Conservation (phyloP, 1,140 invertebrate genomes). For the Tetramorium alpestre region DNA sequence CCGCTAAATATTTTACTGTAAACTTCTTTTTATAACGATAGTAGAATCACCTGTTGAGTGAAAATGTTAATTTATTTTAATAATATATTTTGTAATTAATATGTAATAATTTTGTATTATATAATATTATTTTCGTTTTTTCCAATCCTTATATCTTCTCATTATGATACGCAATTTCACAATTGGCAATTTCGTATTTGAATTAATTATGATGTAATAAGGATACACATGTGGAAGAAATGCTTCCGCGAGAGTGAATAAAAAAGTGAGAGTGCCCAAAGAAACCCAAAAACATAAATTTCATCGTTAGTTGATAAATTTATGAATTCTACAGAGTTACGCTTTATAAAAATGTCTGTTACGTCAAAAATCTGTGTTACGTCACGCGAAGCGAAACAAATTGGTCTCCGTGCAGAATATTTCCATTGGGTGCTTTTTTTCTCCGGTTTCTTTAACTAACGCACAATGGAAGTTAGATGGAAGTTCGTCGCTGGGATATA, state of each 20-base stretch:
- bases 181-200: background rate
- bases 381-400: conserved; percentile 10
- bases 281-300: conserved; percentile 29
- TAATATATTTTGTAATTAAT: background rate
- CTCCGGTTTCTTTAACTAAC: background rate
- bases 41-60: background rate
- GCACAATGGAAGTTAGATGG: background rate
- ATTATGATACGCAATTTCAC: background rate
- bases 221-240: background rate
- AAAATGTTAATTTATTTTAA: background rate
- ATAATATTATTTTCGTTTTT: background rate
- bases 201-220: conserved; percentile 1
- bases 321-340: background rate
- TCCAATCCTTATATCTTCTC: background rate
- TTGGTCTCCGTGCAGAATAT: background rate
- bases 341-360: background rate
- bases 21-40: background rate
- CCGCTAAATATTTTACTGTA: background rate
- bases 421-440: background rate
- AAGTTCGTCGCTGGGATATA: background rate
- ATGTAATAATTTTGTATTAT: background rate
- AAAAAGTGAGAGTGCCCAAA: conserved; percentile 37
- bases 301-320: background rate
- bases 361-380: conserved; percentile 31
- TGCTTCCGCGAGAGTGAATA: conserved; percentile 38